Base-by-base conservation (phyloP, 2,888 invertebrate species). In the Cataglyphis altisquamis region DNA sequence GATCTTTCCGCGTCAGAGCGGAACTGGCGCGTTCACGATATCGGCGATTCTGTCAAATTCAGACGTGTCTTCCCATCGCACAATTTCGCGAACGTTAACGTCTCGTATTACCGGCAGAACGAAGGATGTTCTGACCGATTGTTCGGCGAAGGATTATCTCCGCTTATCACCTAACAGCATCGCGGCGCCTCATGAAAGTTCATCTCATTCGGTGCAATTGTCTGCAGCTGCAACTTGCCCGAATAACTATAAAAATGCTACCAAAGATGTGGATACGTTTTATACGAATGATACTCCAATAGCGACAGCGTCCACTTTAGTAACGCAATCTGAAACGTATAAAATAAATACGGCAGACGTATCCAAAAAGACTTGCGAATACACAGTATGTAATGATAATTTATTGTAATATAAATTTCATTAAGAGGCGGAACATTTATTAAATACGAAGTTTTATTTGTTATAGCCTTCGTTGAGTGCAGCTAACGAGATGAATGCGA, bases 51-150 rank as follows among this genome's bases (percentile, higher is more conserved):
- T 95, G 89, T 92, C 94, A 74, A 94, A 92, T 88, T 93, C 94
- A 88, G 92, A 90, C 81, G 94, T 95, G 91, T 95, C 90, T 92
- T 95, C 90, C 91, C 96, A 95, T 95, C 96, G 96, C 60, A 95
- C 96, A 41, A 96, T 96, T 90, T 95, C 96, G 25, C 95, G 96
- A 82, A 95, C 94, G 80, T 87, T 95, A 62, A 95, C 95, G 1
- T 93, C 94, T 4, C 93, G 72, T 18, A 60, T 70, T 8, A 93
- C 93, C 84, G 86, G 92, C 36, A 91, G 93, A 78, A 83, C 94
- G 39, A 90, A 93, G 77, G 95, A 95, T 36, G 92, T 93, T 41
- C 88, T 91, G 64, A 90, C 88, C n/a, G 94, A 94, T 88, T 92
- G 92, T 67, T 87, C 92, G 15, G 88, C 92, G 21, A 91, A 91